Evolutionary conservation across 2,797 vertebrate genomes (phyloP).

Genomic region (Cuculus canorus): DNA sequence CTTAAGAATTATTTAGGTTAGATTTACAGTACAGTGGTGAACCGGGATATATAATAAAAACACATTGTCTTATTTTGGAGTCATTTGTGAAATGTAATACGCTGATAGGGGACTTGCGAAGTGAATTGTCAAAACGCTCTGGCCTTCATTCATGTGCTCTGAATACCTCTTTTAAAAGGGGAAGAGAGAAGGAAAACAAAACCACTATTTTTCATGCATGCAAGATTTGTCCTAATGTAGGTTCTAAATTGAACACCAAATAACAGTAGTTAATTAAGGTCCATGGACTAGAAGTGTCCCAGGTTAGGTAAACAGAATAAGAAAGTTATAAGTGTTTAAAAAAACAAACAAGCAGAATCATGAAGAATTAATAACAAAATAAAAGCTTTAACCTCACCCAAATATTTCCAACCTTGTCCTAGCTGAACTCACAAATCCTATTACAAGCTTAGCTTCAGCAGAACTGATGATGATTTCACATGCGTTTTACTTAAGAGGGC

Average conservation of each 20-base stretch:
- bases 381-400: background rate
- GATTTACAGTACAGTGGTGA: background rate
- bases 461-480: background rate
- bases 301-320: background rate
- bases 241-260: background rate
- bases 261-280: background rate
- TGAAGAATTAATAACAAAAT: background rate
- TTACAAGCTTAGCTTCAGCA: background rate
- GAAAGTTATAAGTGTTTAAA: background rate
- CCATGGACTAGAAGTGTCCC: background rate
- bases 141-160: background rate
- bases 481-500: background rate
- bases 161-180: background rate
- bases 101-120: background rate
- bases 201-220: background rate
- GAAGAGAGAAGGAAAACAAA: background rate
- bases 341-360: background rate
- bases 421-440: background rate
- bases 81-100: background rate
- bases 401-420: background rate
- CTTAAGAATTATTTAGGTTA: background rate
- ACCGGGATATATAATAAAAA: background rate
- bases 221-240: background rate
- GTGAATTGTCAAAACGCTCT: background rate
- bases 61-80: background rate